Base-by-base conservation (phyloP, 2,888 invertebrate species). In the Lissocephala sabroskyi region DNA sequence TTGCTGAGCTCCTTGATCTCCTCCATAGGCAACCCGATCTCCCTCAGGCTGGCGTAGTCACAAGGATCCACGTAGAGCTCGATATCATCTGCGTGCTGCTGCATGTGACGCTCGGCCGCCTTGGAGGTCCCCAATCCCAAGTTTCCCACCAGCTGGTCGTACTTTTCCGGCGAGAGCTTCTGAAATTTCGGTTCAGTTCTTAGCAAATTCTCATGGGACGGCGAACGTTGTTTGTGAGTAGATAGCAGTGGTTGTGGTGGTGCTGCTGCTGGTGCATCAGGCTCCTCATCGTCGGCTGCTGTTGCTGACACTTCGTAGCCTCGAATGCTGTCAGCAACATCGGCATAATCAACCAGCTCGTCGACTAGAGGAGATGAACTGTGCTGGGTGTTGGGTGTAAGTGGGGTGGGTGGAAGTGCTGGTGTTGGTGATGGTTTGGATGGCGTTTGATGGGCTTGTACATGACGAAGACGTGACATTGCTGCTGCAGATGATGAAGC, bases 1-100 rank as follows among this genome's bases (percentile, higher is more conserved):
- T 86, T 85, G 63, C 88, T 86, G 56, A 90, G 87, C 66, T 89
- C 88, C 39, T 87, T 86, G 47, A 86, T 80, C 71, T 87, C 87
- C 45, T 86, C 85, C 29, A 86, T 65, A 0, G 87, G 86, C 39
- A 87, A 58, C 1, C 87, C 87, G 13, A 87, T 82, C 55, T 86
- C 86, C 16, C 82, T 71, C 32, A 85, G 52, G 23, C 80, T 79
- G 13, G 78, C 78, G 60, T 82, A 81, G 42, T 82, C 81, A 46
- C 81, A 81, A 9, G 83, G 83, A 65, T 82, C 83, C 48, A 81
- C 81, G 47, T 82, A 83, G 32, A 82, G 57, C 42, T 83, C 83
- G 39, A 82, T 82, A 26, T 82, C 83, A 41, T 82, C 82, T 16
- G 70, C 76, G 43, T 80, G 74, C 26, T 78, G 65, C 33, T 80